Evolutionary conservation across 2,113 vertebrate species (phyloP).

Genomic region (Vombatus ursinus): DNA sequence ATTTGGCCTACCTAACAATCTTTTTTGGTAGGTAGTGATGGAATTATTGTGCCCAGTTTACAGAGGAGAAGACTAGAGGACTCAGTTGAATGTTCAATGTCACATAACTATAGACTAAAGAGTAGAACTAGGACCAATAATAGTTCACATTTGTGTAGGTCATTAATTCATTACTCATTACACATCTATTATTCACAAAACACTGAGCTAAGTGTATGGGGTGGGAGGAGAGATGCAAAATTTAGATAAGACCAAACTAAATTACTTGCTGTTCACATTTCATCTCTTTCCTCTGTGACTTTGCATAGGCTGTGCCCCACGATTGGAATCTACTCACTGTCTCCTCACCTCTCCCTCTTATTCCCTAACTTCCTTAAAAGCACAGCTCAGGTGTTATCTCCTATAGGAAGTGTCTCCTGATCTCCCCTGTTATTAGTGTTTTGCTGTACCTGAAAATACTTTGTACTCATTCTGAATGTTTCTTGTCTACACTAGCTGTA

Average conservation of each 20-base stretch:
- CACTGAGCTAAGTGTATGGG: neutral
- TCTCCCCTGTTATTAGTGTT: too few relatives aligned
- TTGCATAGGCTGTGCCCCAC: neutral
- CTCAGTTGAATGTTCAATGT: neutral
- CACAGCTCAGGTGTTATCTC: neutral
- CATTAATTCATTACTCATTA: neutral
- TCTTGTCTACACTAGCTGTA: neutral
- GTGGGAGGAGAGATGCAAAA: neutral
- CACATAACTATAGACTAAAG: neutral
- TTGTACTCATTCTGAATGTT: neutral
- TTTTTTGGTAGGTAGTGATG: neutral
- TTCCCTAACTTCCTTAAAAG: neutral
- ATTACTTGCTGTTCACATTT: neutral
- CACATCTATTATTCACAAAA: neutral
- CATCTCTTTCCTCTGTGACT: neutral
- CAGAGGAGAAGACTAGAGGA: neutral
- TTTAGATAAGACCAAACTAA: neutral
- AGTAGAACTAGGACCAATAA: neutral
- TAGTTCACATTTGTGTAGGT: neutral
- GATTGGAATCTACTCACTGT: neutral
- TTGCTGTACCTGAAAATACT: neutral
- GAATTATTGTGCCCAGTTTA: neutral
- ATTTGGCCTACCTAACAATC: neutral
- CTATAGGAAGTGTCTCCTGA: neutral
- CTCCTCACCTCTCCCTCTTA: neutral